Percentiles rank a stretch among this genome's conserved stretches.
These are phyloP conservation scores for Campoletis sonorensis DNA, from an alignment of 1,140 invertebrate genomes.

Conservation along the genomic window DNA sequence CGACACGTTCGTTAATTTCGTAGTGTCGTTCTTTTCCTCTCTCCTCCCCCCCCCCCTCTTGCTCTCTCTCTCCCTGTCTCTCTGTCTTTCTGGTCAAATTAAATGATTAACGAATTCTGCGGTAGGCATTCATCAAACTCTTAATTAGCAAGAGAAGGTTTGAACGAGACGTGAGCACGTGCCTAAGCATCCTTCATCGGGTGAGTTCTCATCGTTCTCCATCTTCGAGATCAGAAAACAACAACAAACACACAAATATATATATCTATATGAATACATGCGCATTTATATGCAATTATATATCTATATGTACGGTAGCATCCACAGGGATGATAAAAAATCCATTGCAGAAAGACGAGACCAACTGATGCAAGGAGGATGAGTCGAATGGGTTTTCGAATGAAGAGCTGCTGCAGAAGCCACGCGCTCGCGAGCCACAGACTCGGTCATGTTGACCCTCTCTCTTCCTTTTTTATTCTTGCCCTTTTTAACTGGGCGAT, in stretches of 20 bases:
- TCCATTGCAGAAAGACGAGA: conserved; percentile 8
- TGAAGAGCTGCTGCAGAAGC: conserved; percentile 35
- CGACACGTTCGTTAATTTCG: conserved; percentile 44
- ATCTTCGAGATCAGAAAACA: conserved; percentile 13
- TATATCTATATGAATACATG: conserved; percentile 1
- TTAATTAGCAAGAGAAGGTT: conserved; percentile 44
- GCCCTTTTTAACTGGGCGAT: conserved; percentile 56
- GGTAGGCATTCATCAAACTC: conserved; percentile 48
- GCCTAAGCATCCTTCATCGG: conserved; percentile 40
- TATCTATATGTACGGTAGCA: not conserved
- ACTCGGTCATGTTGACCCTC: conserved; percentile 16
- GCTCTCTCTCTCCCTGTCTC: not conserved
- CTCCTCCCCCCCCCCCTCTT: not conserved
- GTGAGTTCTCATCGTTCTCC: conserved; percentile 4
- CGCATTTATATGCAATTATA: not conserved
- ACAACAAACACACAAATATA: not conserved
- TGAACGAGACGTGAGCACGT: conserved; percentile 50
- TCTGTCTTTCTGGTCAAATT: conserved; percentile 29
- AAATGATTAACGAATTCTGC: conserved; percentile 50
- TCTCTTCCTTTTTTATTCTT: conserved; percentile 3
- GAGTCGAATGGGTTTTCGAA: conserved; percentile 33
- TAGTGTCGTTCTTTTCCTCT: not conserved
- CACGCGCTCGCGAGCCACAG: conserved; percentile 42
- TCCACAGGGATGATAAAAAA: conserved; percentile 35
- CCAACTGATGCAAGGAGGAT: conserved; percentile 23